Evolutionary conservation across 2,113 vertebrate species (phyloP), one percentile per base, ranked within the genome.

Genomic region (Dipodomys ordii): DNA sequence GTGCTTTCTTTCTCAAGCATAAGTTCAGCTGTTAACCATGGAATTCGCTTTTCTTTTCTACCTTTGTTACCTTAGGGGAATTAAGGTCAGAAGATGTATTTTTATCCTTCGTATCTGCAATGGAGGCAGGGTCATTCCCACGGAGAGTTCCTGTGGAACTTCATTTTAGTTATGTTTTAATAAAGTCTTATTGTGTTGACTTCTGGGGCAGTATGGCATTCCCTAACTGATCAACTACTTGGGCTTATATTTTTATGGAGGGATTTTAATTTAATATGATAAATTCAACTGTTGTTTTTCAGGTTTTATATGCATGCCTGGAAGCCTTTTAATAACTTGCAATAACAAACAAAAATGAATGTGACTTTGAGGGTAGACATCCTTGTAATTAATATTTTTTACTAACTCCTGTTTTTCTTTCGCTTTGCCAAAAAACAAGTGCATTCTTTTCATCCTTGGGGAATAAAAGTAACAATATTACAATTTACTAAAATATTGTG

Each of bases 301-400:
- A 92, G 82, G 93, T 96, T 95, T 96, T 97, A 94, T 96, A 94
- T 96, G 94, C 96, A 96, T 97, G 95, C 95, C 96, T 93, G 87
- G 95, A 96, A 97, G 96, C 90, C 92, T 95, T 96, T 97, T 97
- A 97, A 96, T 96, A 97, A 97, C 95, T 95, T 93, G 82, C 84
- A 97, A 96, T 97, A 96, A 94, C 94, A 96, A 95, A 97, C 90
- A 95, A 97, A 57, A 97, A 97, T 96, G 95, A 97, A 97, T 95
- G 90, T 95, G 96, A 96, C 96, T 97, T 97, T 96, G 92, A 97
- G 81, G 85, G 76, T 92, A 97, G 94, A 96, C 69, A 96, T 82
- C 90, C 80, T 95, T 95, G 88, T 95, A 96, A 97, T 88, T 97
- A 96, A 95, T 97, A 96, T 95, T 95, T 57, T 96, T 95, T 94